Conservation (phyloP, 37 sponge, comb jelly and placozoan species). For the Aphrocallistes beatrix region DNA sequence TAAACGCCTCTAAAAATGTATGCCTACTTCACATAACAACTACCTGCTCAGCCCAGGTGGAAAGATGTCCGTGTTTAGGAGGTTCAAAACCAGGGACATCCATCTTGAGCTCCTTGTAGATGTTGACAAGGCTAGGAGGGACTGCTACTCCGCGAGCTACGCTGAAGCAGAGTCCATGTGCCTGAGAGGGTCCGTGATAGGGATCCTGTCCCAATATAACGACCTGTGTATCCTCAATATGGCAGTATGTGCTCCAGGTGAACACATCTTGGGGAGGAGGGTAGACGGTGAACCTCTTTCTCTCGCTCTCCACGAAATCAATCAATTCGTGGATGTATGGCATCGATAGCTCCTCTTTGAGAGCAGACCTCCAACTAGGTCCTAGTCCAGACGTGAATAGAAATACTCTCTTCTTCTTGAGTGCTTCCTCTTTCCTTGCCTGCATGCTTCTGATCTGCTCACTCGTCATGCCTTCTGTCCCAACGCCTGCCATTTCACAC, state of each 20-base stretch:
- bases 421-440: not conserved
- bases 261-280: slow-evolving; percentile 66
- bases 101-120: slow-evolving; percentile 68
- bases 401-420: not conserved
- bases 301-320: slow-evolving; percentile 30
- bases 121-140: slow-evolving; percentile 90
- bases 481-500: no score
- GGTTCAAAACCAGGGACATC: slow-evolving; percentile 60
- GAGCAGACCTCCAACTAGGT: slow-evolving; percentile 50
- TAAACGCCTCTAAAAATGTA: no score
- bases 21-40: not conserved
- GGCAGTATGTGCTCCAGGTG: slow-evolving; percentile 70
- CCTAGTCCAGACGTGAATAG: slow-evolving; percentile 27
- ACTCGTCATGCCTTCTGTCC: not conserved
- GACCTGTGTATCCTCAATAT: slow-evolving; percentile 74
- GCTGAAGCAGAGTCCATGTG: slow-evolving; percentile 95
- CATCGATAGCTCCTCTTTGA: slow-evolving; percentile 50
- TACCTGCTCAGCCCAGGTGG: slow-evolving; percentile 86
- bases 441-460: not conserved
- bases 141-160: slow-evolving; percentile 55
- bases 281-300: slow-evolving; percentile 28
- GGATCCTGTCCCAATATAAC: slow-evolving; percentile 98
- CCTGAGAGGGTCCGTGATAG: slow-evolving; percentile 90
- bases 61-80: slow-evolving; percentile 77
- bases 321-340: slow-evolving; percentile 50